These are phyloP conservation scores for Sesamia inferens DNA, from an alignment of 2,888 invertebrate species.

Conservation along the genomic window DNA sequence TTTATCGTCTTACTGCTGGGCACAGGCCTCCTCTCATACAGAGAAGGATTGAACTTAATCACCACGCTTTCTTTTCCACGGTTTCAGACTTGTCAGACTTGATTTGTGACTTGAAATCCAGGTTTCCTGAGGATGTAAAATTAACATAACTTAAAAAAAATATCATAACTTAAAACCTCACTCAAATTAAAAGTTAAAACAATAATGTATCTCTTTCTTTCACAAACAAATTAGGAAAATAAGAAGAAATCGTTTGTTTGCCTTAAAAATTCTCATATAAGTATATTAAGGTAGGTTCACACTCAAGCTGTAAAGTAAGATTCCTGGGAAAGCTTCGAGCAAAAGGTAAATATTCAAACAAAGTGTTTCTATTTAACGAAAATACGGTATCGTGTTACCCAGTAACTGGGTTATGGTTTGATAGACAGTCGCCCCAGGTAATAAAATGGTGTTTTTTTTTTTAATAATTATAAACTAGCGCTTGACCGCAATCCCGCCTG, in stretches of 20 bases:
- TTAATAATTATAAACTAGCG: no score
- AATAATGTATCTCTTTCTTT: constrained; percentile 43
- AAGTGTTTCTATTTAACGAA: neutral
- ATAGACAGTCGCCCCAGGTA: neutral
- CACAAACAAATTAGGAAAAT: constrained; percentile 49
- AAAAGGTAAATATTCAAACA: neutral
- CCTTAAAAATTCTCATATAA: constrained; percentile 46
- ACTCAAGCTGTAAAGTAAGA: neutral
- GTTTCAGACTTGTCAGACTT: no score
- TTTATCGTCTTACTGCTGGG: no score
- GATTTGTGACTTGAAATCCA: no score
- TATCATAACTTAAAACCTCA: constrained; percentile 25
- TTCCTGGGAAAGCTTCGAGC: neutral
- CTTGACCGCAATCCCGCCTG: no score
- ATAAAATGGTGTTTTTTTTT: neutral
- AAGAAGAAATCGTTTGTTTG: constrained; percentile 25
- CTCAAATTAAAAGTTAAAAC: constrained; percentile 49
- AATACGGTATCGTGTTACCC: no score
- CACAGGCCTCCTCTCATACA: no score
- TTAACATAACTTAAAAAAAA: constrained; percentile 31
- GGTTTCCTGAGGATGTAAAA: no score
- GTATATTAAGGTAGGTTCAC: constrained; percentile 16
- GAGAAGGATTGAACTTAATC: no score
- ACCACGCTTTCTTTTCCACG: no score
- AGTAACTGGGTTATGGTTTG: neutral